Evolutionary conservation across 1,140 invertebrate species (phyloP), one percentile per base, ranked within the genome.

Genomic region (Rhysida immarginata): DNA sequence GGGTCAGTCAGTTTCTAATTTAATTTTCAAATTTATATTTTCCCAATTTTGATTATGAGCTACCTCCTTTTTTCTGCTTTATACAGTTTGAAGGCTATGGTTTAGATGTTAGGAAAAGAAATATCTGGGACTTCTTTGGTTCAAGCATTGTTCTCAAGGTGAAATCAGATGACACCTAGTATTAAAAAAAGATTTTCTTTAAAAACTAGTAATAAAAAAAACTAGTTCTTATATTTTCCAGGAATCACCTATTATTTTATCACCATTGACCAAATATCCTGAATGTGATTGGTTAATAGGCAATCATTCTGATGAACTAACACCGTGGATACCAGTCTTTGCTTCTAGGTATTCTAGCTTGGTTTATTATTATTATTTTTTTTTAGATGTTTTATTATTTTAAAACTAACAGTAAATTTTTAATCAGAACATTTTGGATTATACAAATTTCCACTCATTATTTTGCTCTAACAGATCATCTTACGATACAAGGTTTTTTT

Each of bases 291-390:
- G 93, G 91, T 70, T 98, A 14, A 94, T 99, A 69, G 95, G 96
- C 43, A 99, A 99, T 76, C 96, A 99, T 75, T 95, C 92, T 42
- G 96, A 98, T 76, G 95, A 98, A 68, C 70, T 99, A 3, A 96
- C 94, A 26, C 93, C 95, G 3, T 99, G 95, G 94, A 84, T 99
- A 62, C 93, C 95, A 29, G 82, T 97, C 1, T 82, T 98, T 55
- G 85, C 93, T 35, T 80, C 86, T 0, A 79, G 72, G 74, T 75
- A 60, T 35, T 16, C 29, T 14, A 26, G 5, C 16, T 16, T 35
- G 5, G 5, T 35, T 35, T 35, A 16, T 35, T 35, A 35, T 35
- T 35, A 35, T 48, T 14, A 26, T 41, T 54, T 11, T 35, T 35
- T 8, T 16, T 35, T n/a, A n/a, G n/a, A n/a, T n/a, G n/a, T n/a